phyloP scores from a whole-genome alignment of 2,797 vertebrate species.

The Bradypus variegatus region DNA sequence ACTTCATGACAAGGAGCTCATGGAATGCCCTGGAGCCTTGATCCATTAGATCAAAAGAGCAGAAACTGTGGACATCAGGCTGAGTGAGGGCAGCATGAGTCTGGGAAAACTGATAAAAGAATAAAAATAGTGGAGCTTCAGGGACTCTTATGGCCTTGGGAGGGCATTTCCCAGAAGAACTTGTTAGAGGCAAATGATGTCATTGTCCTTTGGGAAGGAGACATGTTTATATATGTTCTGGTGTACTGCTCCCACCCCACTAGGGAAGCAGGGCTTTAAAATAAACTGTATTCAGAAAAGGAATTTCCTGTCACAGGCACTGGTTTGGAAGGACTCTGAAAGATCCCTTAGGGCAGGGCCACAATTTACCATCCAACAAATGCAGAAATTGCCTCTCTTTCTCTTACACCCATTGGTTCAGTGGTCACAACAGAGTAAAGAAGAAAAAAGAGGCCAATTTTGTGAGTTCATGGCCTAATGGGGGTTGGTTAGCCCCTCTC shows the following conservation, averaged over 20 bases:
- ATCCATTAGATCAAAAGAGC: neutral
- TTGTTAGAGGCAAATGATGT: neutral
- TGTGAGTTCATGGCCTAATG: neutral
- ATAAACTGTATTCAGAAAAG: neutral
- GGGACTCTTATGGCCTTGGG: neutral
- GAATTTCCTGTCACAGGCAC: neutral
- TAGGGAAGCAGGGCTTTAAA: neutral
- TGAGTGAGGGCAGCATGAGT: neutral
- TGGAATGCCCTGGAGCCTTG: neutral
- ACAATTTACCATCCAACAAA: neutral
- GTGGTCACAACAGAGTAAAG: neutral
- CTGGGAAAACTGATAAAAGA: neutral
- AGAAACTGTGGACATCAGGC: neutral
- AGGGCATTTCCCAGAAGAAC: neutral
- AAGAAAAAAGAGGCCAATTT: neutral
- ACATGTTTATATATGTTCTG: neutral
- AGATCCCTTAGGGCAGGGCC: neutral
- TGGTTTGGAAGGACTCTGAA: neutral
- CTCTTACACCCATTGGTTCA: neutral
- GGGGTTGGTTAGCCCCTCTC: neutral
- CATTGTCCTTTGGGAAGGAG: neutral
- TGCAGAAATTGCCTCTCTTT: neutral
- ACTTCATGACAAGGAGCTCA: neutral
- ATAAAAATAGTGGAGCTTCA: neutral
- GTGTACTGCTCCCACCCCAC: neutral